Evolutionary conservation across 2,888 invertebrate species (phyloP).

Genomic region (Rhabditoides inermis): DNA sequence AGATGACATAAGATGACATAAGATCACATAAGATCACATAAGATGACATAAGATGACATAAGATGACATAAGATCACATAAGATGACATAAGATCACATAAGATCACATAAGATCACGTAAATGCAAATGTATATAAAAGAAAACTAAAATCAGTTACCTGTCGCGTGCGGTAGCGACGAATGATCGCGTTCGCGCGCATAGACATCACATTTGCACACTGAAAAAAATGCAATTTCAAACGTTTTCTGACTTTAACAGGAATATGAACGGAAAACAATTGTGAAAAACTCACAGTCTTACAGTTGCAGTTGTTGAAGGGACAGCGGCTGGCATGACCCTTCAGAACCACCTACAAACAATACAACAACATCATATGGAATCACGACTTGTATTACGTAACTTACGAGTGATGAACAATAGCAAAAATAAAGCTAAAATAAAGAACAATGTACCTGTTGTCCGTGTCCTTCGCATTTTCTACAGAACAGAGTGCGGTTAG

Average conservation of each 20-base stretch:
- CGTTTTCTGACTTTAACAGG: background rate
- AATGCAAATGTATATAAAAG: no score
- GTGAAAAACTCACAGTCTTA: conserved; percentile 34
- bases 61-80: no score
- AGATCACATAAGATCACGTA: no score
- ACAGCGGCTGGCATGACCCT: conserved; percentile 49
- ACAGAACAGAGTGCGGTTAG: conserved; percentile 42
- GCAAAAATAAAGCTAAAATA: background rate
- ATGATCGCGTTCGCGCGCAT: conserved; percentile 52
- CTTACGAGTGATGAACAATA: background rate
- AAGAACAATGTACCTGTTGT: conserved; percentile 11
- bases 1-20: no score
- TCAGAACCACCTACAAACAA: conserved; percentile 39
- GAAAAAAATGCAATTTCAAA: conserved; percentile 8
- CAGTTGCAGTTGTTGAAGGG: conserved; percentile 50
- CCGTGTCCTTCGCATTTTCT: conserved; percentile 48
- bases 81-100: no score
- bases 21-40: no score
- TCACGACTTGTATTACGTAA: background rate
- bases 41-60: no score
- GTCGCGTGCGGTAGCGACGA: conserved; percentile 46
- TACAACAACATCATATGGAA: background rate
- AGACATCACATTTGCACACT: conserved; percentile 51
- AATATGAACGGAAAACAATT: background rate
- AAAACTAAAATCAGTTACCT: no score